Evolutionary conservation across 2,113 vertebrate genomes (phyloP), one percentile per base, ranked within the genome.

Genomic region (Chlorodrepanis virens): DNA sequence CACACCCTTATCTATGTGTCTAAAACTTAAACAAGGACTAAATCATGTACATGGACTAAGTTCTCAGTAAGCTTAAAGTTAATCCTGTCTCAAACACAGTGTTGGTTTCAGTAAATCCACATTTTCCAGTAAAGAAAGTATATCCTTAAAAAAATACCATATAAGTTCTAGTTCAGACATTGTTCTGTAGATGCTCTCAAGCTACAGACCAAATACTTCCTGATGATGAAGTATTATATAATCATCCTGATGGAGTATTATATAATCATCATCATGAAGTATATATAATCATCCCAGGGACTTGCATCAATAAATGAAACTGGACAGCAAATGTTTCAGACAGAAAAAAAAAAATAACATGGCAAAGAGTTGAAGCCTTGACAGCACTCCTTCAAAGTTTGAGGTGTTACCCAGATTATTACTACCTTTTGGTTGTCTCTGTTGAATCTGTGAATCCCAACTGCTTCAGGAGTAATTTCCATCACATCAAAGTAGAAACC

Each of bases 401-500:
- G n/a, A 90, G 65, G 71, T 3, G 2, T 42, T 53, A 91, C 80
- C 63, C 31, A 94, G 63, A 40, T 78, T 82, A 77, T 59, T 67
- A 77, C 11, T 96, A 99, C 99, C 98, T 98, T 94, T 24, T n/a
- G 77, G 95, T 98, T 97, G 12, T 98, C 94, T 14, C 76, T 69
- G 87, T 98, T 97, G 79, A 99, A 99, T 95, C 98, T 98, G 65
- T 99, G 97, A 80, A 98, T 95, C 19, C 99, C 99, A 6, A 94
- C 94, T 6, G 98, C 98, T 53, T 98, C 97, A 54, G 99, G 99
- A 10, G 98, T 99, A 96, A 99, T 99, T 97, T 99, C 99, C 98
- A 98, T 98, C 21, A 98, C 98, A 83, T 99, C 99, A 95, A 98
- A 99, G 97, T 99, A 99, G 97, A 99, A 98, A 63, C 98, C 98